A percentile compares a stretch with the other conserved stretches of the same genome.
Evolutionary conservation across 2,113 vertebrate species (phyloP).

Genomic region (Fregata magnificens): DNA sequence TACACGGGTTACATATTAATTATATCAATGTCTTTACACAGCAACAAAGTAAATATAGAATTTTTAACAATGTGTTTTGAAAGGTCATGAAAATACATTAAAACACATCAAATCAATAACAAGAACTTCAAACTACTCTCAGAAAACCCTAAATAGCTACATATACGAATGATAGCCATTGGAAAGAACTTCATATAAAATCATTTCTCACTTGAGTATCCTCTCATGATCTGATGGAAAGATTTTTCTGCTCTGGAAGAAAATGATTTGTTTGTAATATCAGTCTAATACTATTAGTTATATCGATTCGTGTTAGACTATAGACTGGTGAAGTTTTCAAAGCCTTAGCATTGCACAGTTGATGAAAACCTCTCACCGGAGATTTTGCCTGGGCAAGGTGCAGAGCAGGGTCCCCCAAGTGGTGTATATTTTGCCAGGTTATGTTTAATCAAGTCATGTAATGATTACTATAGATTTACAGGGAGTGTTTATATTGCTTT

Average conservation of each 20-base stretch:
- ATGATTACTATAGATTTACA: constrained; percentile 31
- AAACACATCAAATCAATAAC: constrained; percentile 66
- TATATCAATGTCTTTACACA: neutral
- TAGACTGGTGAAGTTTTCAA: constrained; percentile 12
- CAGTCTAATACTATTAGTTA: constrained; percentile 57
- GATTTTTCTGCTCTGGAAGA: constrained; percentile 61
- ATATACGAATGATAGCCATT: constrained; percentile 31
- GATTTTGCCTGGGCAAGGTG: neutral
- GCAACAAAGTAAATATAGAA: neutral
- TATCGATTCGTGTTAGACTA: constrained; percentile 10
- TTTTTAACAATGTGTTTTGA: constrained; percentile 62
- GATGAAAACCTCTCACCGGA: constrained; percentile 18
- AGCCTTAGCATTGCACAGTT: neutral
- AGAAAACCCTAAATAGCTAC: constrained; percentile 40
- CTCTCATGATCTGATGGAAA: constrained; percentile 50
- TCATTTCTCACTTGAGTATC: constrained; percentile 59
- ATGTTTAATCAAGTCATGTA: constrained; percentile 36
- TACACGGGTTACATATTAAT: neutral
- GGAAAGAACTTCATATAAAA: constrained; percentile 53
- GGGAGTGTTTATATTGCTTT: constrained; percentile 25
- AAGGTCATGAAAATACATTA: constrained; percentile 69
- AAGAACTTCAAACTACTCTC: constrained; percentile 43
- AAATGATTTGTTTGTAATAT: constrained; percentile 63
- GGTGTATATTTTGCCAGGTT: neutral
- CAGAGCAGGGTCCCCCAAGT: neutral